Conservation (phyloP, 2,113 vertebrate genomes). For the Corvus cornix region DNA sequence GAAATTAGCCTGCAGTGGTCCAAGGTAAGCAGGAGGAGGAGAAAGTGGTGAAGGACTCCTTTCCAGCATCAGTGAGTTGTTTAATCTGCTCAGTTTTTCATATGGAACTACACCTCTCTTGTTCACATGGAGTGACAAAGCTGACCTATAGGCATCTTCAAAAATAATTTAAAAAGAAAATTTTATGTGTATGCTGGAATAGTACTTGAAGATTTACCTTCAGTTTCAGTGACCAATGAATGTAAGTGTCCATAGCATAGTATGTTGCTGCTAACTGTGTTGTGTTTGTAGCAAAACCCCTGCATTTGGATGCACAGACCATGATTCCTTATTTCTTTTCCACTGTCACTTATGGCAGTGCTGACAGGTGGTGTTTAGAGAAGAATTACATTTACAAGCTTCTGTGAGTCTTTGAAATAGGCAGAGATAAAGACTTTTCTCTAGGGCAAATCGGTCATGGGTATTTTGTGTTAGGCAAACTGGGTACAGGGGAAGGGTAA, state of each 20-base stretch:
- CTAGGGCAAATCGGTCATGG: background rate
- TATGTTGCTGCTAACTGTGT: background rate
- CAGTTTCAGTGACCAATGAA: background rate
- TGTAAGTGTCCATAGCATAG: background rate
- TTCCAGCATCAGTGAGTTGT: background rate
- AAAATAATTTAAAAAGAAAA: background rate
- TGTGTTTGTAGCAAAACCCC: background rate
- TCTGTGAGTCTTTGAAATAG: background rate
- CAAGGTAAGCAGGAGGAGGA: background rate
- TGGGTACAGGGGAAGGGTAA: background rate
- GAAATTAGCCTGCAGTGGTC: background rate
- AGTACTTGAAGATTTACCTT: background rate
- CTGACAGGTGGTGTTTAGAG: background rate
- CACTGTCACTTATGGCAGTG: background rate
- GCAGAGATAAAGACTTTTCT: background rate
- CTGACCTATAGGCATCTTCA: background rate
- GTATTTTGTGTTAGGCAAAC: background rate
- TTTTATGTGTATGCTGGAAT: background rate
- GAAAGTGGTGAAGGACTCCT: background rate
- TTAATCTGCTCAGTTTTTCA: background rate
- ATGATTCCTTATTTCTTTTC: background rate
- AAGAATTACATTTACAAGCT: background rate
- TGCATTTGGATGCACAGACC: background rate
- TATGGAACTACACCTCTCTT: background rate
- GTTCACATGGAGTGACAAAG: background rate